Conservation (phyloP, 1,140 invertebrate species). For the Aphelinus atriplicis region DNA sequence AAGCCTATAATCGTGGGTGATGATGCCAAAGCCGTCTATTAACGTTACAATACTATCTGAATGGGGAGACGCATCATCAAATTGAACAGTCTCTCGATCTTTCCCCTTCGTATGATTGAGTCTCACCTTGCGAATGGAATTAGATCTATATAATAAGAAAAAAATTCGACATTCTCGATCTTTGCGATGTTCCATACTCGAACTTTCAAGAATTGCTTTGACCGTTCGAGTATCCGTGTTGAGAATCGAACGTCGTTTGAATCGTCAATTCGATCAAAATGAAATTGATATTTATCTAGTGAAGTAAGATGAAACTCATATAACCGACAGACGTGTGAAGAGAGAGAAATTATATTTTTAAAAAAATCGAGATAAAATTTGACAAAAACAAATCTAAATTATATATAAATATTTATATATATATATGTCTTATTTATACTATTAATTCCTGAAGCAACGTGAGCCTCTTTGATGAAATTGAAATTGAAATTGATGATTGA, state of each 20-base stretch:
- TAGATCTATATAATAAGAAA: conserved; percentile 24
- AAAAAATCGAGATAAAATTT: conserved; percentile 54
- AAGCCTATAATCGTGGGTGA: too few relatives aligned
- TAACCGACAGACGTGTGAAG: conserved; percentile 19
- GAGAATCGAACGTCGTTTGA: conserved; percentile 58
- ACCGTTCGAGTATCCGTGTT: conserved; percentile 63
- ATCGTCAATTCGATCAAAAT: conserved; percentile 46
- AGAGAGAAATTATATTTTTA: conserved; percentile 56
- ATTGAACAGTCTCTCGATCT: not conserved
- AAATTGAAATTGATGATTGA: not conserved
- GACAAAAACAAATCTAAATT: conserved; percentile 40
- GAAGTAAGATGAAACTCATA: conserved; percentile 9
- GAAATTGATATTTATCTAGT: conserved; percentile 35
- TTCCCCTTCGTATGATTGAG: conserved; percentile 1
- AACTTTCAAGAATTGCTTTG: conserved; percentile 63
- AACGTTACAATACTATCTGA: too few relatives aligned
- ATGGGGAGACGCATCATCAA: too few relatives aligned
- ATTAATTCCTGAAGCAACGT: conserved; percentile 7
- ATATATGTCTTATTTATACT: not conserved
- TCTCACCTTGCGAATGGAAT: conserved; percentile 8
- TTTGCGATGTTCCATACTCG: conserved; percentile 61
- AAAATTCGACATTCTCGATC: conserved; percentile 48
- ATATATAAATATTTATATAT: not conserved
- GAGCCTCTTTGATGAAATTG: not conserved
- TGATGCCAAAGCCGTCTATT: too few relatives aligned